A percentile compares a stretch with the other conserved stretches of the same genome.
phyloP scores from a whole-genome alignment of 2,797 vertebrate genomes.

The Paratrypauchen microcephalus region DNA sequence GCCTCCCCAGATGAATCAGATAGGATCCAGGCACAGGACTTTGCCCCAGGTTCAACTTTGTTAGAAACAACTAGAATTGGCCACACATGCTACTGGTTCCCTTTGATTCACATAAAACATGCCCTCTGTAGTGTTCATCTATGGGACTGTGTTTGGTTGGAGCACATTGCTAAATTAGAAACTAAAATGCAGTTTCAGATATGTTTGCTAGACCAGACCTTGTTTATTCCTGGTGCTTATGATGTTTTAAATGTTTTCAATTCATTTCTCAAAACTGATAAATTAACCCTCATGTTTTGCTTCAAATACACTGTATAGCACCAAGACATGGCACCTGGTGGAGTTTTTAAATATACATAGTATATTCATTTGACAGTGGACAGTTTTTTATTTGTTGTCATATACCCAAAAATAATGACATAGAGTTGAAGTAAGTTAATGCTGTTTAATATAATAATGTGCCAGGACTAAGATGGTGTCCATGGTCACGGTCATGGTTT shows the following conservation, averaged over 20 bases:
- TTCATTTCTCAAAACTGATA: neutral
- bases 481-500: no score
- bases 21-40: slow-evolving; percentile 66
- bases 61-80: slow-evolving; percentile 71
- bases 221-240: no score
- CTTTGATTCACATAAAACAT: slow-evolving; percentile 42
- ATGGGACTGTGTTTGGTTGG: slow-evolving; percentile 46
- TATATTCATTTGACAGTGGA: no score
- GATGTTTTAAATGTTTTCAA: neutral
- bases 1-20: slow-evolving; percentile 55
- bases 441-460: no score
- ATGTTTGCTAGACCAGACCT: neutral
- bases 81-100: slow-evolving; percentile 72
- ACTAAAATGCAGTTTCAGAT: slow-evolving; percentile 11
- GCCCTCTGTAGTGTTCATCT: slow-evolving; percentile 20
- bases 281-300: no score
- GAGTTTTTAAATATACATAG: no score
- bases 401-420: no score
- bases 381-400: no score
- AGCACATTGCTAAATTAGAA: slow-evolving; percentile 39
- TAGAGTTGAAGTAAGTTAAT: no score
- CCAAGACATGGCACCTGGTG: neutral
- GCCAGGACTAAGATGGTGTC: no score
- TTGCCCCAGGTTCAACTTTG: slow-evolving; percentile 62
- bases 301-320: neutral